phyloP scores from a whole-genome alignment of 1,140 invertebrate genomes.

The Sipha flava region DNA sequence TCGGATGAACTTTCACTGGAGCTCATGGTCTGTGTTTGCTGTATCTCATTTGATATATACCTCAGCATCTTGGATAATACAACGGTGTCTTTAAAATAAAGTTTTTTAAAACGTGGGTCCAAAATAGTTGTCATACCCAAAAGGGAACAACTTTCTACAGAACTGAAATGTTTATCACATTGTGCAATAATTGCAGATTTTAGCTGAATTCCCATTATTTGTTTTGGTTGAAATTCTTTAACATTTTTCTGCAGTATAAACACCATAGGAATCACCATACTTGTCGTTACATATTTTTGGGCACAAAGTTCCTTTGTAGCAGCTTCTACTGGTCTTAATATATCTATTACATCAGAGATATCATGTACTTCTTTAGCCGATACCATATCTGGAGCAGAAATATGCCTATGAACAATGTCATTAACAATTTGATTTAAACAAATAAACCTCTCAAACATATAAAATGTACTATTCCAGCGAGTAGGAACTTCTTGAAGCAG shows the following conservation, averaged over 20 bases:
- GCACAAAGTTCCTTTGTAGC: constrained; percentile 15
- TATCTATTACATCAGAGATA: constrained; percentile 14
- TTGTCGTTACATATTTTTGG: constrained; percentile 19
- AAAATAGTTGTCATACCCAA: constrained; percentile 41
- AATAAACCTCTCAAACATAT: constrained; percentile 41
- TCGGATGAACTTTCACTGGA: background rate
- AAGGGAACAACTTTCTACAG: constrained; percentile 38
- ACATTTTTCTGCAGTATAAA: constrained; percentile 4
- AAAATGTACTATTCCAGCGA: constrained; percentile 41
- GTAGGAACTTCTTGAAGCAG: constrained; percentile 40
- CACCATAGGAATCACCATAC: constrained; percentile 16
- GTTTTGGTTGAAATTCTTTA: background rate
- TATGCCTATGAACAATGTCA: constrained; percentile 25
- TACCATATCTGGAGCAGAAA: constrained; percentile 24
- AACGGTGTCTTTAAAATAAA: constrained; percentile 36
- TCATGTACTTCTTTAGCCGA: constrained; percentile 14
- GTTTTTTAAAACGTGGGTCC: constrained; percentile 43
- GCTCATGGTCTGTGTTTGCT: background rate
- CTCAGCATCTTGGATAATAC: background rate
- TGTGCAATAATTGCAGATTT: constrained; percentile 2
- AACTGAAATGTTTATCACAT: background rate
- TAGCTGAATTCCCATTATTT: background rate
- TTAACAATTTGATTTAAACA: constrained; percentile 31
- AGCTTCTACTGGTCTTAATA: constrained; percentile 15
- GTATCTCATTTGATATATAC: background rate